phyloP scores from a whole-genome alignment of 1,140 invertebrate species.

The Heliconius congener region DNA sequence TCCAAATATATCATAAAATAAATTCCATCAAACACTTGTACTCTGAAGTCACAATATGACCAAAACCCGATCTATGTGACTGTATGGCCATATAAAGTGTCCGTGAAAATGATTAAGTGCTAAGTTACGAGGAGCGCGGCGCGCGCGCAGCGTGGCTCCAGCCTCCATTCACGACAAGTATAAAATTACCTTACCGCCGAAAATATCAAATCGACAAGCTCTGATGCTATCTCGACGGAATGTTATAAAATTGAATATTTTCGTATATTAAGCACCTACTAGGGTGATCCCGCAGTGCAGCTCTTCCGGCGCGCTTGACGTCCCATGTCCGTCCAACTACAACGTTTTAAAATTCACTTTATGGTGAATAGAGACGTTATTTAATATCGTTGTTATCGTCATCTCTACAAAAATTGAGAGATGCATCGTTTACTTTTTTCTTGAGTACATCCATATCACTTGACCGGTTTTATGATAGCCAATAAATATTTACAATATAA shows the following conservation, averaged over 20 bases:
- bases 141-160: slow-evolving; percentile 67
- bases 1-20: not conserved
- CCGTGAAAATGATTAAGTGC: slow-evolving; percentile 77
- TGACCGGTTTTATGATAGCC: slow-evolving; percentile 53
- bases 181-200: slow-evolving; percentile 77
- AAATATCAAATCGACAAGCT: slow-evolving; percentile 78
- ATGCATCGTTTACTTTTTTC: slow-evolving; percentile 48
- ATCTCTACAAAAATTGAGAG: slow-evolving; percentile 60
- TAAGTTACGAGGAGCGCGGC: slow-evolving; percentile 70
- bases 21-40: slow-evolving; percentile 25
- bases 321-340: slow-evolving; percentile 43
- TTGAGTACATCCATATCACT: slow-evolving; percentile 36
- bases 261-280: slow-evolving; percentile 62
- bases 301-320: slow-evolving; percentile 59
- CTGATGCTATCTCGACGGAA: slow-evolving; percentile 73
- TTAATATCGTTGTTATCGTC: slow-evolving; percentile 77
- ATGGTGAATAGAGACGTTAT: slow-evolving; percentile 78
- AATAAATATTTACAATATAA: slow-evolving; percentile 54
- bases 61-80: slow-evolving; percentile 32
- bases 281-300: slow-evolving; percentile 57
- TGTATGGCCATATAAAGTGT: slow-evolving; percentile 64
- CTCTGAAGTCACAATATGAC: slow-evolving; percentile 34
- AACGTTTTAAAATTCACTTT: slow-evolving; percentile 66
- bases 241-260: slow-evolving; percentile 81
- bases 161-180: slow-evolving; percentile 66